Evolutionary conservation across 2,113 vertebrate genomes (phyloP).

Genomic region (Trachemys scripta): DNA sequence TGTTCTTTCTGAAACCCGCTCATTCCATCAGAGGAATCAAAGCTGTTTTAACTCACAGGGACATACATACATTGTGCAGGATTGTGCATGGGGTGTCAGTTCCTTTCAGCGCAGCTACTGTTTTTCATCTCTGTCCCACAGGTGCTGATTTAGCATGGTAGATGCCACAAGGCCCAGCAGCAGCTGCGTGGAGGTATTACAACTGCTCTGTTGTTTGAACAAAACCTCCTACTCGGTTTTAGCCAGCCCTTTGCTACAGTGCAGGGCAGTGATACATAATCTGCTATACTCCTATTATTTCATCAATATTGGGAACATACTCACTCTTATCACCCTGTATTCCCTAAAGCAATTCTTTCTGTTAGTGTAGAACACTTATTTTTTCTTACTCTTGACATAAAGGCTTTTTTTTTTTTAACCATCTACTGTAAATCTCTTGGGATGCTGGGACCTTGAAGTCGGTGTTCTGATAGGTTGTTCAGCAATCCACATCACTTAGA

Average conservation of each 20-base stretch:
- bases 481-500: neutral
- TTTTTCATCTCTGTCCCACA: neutral
- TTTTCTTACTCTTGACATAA: neutral
- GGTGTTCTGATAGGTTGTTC: neutral
- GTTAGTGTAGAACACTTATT: neutral
- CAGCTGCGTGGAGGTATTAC: neutral
- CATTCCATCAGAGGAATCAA: neutral
- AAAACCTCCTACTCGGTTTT: neutral
- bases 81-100: neutral
- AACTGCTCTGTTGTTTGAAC: neutral
- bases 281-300: accelerated
- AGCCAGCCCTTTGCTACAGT: too few species aligned
- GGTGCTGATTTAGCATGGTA: neutral
- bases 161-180: accelerated
- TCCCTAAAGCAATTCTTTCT: neutral
- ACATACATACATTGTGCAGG: neutral
- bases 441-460: neutral
- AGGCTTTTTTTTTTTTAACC: neutral
- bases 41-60: neutral
- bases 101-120: neutral
- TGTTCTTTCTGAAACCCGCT: neutral
- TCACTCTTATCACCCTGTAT: neutral
- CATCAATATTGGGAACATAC: neutral
- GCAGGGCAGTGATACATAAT: neutral
- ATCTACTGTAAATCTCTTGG: neutral